Conservation (phyloP, 35 echinoderm and acorn worm species). For the Heliocidaris erythrogramma region DNA sequence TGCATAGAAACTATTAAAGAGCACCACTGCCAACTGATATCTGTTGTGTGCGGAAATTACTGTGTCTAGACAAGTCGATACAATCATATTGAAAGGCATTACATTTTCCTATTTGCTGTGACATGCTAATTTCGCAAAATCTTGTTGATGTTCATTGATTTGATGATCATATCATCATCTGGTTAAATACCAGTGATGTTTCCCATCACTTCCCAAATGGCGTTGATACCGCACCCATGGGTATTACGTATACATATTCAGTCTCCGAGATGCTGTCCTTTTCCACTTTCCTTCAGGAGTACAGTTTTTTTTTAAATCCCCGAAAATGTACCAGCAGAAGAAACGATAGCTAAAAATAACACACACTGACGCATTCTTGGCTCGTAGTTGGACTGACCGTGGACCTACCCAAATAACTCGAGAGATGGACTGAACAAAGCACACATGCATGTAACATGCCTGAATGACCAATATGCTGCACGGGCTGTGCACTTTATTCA, state of each 20-base stretch:
- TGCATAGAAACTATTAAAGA: not conserved
- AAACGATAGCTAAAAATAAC: not conserved
- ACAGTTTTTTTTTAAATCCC: not conserved
- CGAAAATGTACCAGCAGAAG: not conserved
- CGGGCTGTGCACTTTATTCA: too few species aligned
- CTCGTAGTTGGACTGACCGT: not conserved
- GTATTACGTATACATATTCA: not conserved
- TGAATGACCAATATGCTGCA: too few species aligned
- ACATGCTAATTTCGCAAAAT: not conserved
- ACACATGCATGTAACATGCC: not conserved
- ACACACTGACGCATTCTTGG: not conserved
- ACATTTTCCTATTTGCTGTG: slow-evolving; percentile 11
- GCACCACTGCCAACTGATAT: not conserved
- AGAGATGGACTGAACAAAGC: not conserved
- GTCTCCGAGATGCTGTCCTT: not conserved
- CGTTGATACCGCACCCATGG: not conserved
- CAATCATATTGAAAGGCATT: not conserved
- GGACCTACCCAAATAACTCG: too few species aligned
- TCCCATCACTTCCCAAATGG: not conserved
- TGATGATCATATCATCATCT: not conserved
- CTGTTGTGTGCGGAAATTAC: not conserved
- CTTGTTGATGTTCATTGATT: not conserved
- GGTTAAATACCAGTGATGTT: not conserved
- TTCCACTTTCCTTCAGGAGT: not conserved
- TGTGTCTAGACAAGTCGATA: slow-evolving; percentile 2